These are phyloP conservation scores for Gonocerus acuteangulatus DNA, from an alignment of 2,888 invertebrate species.

Conservation along the genomic window DNA sequence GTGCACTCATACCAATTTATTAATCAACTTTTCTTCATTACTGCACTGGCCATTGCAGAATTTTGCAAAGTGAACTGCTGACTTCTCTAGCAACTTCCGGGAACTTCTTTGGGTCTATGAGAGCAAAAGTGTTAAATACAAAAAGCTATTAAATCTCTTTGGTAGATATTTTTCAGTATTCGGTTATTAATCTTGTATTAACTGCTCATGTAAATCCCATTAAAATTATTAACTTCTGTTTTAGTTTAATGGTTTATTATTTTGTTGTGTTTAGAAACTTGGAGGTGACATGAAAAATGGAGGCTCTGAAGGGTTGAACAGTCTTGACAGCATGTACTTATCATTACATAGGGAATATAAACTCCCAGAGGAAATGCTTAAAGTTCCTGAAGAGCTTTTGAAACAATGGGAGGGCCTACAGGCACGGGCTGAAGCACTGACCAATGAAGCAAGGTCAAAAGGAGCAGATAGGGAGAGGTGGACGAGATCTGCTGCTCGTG, in stretches of 20 bases:
- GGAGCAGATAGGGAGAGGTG: conserved; percentile 22
- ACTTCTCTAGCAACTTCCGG: too few relatives aligned
- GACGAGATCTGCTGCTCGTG: conserved; percentile 53
- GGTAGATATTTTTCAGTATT: too few relatives aligned
- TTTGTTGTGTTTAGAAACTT: conserved; percentile 21
- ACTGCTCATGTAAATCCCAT: too few relatives aligned
- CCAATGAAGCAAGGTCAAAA: conserved; percentile 10
- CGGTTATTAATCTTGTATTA: too few relatives aligned
- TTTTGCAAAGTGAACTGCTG: too few relatives aligned
- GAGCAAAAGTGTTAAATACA: too few relatives aligned
- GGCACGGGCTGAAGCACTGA: background rate
- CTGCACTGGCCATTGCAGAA: too few relatives aligned
- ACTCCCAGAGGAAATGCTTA: conserved; percentile 13
- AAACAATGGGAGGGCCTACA: background rate
- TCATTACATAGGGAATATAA: conserved; percentile 9
- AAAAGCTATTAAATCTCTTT: too few relatives aligned
- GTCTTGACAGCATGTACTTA: conserved; percentile 5
- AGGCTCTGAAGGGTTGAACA: conserved; percentile 1
- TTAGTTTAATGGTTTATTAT: too few relatives aligned
- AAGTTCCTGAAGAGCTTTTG: conserved; percentile 9
- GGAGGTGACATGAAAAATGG: conserved; percentile 9
- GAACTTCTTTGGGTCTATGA: too few relatives aligned
- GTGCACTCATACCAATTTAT: too few relatives aligned
- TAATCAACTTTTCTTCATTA: too few relatives aligned
- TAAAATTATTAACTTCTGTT: background rate